Percentiles rank a stretch among this genome's conserved stretches.
These are phyloP conservation scores for Epinotia brunnichana DNA, from an alignment of 2,888 invertebrate species.

Conservation along the genomic window DNA sequence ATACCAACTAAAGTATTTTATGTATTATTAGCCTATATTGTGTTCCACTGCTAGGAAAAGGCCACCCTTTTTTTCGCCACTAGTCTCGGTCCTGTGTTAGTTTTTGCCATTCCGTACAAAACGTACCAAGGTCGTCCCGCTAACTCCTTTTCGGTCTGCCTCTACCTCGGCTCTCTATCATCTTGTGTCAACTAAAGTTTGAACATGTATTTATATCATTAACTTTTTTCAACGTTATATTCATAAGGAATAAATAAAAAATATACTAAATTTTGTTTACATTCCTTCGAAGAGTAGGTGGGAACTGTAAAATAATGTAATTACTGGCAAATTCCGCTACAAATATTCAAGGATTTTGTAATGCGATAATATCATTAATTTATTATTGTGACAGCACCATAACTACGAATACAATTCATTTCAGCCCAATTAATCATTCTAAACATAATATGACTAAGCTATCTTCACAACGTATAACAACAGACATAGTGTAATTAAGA, in stretches of 20 bases:
- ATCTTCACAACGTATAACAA: background rate
- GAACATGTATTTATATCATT: no score
- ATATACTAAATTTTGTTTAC: background rate
- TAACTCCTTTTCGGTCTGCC: no score
- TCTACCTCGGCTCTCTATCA: no score
- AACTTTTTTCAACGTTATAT: no score
- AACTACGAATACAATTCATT: constrained; percentile 13
- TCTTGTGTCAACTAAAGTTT: no score
- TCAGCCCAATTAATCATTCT: constrained; percentile 22
- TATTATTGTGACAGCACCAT: background rate
- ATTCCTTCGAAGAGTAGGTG: background rate
- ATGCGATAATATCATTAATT: constrained; percentile 4
- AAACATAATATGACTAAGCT: constrained; percentile 9
- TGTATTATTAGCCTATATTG: no score
- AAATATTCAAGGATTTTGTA: background rate
- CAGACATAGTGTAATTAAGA: constrained; percentile 28
- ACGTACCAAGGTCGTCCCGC: no score
- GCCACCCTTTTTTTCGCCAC: no score
- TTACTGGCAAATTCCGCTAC: background rate
- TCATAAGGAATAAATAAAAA: background rate
- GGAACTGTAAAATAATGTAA: background rate
- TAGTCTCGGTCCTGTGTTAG: no score
- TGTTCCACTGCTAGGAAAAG: no score
- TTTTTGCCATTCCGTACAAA: no score
- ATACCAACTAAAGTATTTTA: no score